These are phyloP conservation scores for Drosophila fungiperda DNA, from an alignment of 2,888 invertebrate species.

Conservation along the genomic window DNA sequence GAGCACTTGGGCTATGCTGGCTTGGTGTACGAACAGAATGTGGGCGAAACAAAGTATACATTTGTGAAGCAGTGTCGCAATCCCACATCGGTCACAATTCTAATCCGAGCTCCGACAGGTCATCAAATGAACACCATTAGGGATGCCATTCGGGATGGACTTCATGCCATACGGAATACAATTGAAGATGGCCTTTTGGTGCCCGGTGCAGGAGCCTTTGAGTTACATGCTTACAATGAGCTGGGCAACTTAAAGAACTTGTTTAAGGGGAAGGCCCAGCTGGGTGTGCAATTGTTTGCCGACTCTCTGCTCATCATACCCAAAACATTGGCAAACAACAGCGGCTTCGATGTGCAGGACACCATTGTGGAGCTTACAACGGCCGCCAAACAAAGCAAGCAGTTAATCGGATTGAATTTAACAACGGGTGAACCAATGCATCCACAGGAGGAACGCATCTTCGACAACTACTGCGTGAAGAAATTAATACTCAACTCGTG, in stretches of 20 bases:
- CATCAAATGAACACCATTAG: slow-evolving; percentile 97
- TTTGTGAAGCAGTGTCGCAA: slow-evolving; percentile 98
- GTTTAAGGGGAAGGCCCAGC: slow-evolving; percentile 93
- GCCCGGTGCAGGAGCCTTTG: slow-evolving; percentile 99
- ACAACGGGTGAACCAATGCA: slow-evolving; percentile 94
- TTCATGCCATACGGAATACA: slow-evolving; percentile 97
- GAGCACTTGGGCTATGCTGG: slow-evolving; percentile 96
- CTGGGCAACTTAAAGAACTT: slow-evolving; percentile 92
- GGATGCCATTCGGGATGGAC: slow-evolving; percentile 98
- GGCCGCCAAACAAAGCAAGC: slow-evolving; percentile 89
- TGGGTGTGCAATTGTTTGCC: slow-evolving; percentile 97
- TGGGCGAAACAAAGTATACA: slow-evolving; percentile 99
- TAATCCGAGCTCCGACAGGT: slow-evolving; percentile 98
- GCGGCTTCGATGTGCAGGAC: slow-evolving; percentile 97
- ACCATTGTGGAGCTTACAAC: slow-evolving; percentile 97
- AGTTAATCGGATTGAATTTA: slow-evolving; percentile 95
- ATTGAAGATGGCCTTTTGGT: slow-evolving; percentile 96
- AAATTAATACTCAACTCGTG: slow-evolving; percentile 98
- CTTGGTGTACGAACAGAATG: slow-evolving; percentile 97
- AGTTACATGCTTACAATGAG: slow-evolving; percentile 92
- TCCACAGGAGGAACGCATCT: slow-evolving; percentile 93
- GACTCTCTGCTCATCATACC: slow-evolving; percentile 97
- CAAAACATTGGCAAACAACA: slow-evolving; percentile 95
- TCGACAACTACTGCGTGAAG: slow-evolving; percentile 98
- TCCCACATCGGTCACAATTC: slow-evolving; percentile 97